Evolutionary conservation across 2,797 vertebrate species (phyloP).

Genomic region (Alectoris magna): DNA sequence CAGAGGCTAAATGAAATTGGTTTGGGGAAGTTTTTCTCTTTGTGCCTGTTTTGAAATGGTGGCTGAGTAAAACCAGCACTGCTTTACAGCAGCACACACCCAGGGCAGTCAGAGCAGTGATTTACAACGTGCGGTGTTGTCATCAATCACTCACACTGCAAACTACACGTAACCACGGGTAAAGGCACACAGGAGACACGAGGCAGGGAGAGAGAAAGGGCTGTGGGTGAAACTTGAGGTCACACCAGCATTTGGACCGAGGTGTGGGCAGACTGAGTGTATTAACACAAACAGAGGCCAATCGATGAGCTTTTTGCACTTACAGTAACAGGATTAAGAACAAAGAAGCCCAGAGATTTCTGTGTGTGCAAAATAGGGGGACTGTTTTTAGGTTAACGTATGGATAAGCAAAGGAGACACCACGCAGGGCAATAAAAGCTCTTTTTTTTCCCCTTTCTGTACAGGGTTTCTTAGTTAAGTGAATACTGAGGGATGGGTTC

Average conservation of each 20-base stretch:
- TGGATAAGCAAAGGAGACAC: not conserved
- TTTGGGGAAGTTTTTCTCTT: fast-evolving
- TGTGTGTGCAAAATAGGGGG: not conserved
- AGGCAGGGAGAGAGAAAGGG: fast-evolving
- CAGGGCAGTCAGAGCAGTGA: no score
- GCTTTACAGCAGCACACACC: not conserved
- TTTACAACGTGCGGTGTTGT: no score
- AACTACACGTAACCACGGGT: no score
- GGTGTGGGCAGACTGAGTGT: not conserved
- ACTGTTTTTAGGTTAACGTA: not conserved
- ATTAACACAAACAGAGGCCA: not conserved
- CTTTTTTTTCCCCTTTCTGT: not conserved
- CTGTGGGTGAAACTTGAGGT: not conserved
- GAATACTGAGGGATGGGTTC: not conserved
- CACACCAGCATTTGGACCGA: fast-evolving
- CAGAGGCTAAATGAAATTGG: fast-evolving
- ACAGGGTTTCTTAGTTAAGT: not conserved
- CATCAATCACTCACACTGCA: no score
- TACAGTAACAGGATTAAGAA: not conserved
- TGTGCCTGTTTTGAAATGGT: not conserved
- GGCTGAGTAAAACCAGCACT: not conserved
- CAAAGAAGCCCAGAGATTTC: not conserved
- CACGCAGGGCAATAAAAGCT: not conserved
- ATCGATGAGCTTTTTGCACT: not conserved
- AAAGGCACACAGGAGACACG: fast-evolving